These are phyloP conservation scores for Mungos mungo DNA, from an alignment of 2,113 vertebrate genomes.

Conservation along the genomic window DNA sequence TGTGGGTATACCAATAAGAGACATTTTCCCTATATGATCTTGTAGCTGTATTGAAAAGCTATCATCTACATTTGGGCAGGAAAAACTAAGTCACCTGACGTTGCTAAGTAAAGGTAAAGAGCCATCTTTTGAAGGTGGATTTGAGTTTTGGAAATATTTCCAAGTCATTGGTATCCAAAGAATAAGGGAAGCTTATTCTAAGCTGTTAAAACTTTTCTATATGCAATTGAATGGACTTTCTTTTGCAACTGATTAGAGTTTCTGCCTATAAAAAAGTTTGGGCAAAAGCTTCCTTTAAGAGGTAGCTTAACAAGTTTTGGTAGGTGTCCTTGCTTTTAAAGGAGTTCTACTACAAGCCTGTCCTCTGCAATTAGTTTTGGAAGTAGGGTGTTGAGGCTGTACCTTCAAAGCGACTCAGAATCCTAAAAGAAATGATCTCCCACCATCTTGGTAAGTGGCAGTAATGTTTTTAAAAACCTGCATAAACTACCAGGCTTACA, in stretches of 20 bases:
- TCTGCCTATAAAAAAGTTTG: not conserved
- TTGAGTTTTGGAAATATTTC: not conserved
- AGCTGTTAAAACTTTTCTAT: not conserved
- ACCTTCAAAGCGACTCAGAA: not conserved
- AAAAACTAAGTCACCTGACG: not conserved
- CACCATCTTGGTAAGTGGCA: not conserved
- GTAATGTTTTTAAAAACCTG: not conserved
- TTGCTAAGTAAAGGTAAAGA: not conserved
- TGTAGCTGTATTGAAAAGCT: not conserved
- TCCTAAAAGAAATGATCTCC: not conserved
- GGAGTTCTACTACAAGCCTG: not conserved
- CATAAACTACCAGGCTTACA: not conserved
- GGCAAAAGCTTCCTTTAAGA: not conserved
- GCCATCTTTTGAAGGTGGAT: not conserved
- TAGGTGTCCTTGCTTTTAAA: not conserved
- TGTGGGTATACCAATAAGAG: not conserved
- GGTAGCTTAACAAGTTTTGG: not conserved
- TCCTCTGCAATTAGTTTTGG: not conserved
- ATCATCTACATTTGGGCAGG: not conserved
- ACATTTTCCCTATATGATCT: not conserved
- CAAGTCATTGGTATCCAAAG: not conserved
- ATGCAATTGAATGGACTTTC: not conserved
- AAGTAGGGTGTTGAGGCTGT: not conserved
- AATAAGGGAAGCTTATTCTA: not conserved
- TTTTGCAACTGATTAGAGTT: not conserved